A percentile compares a stretch with the other conserved stretches of the same genome.
phyloP scores from a whole-genome alignment of 1,140 invertebrate genomes.

The Catajapyx aquilonaris region DNA sequence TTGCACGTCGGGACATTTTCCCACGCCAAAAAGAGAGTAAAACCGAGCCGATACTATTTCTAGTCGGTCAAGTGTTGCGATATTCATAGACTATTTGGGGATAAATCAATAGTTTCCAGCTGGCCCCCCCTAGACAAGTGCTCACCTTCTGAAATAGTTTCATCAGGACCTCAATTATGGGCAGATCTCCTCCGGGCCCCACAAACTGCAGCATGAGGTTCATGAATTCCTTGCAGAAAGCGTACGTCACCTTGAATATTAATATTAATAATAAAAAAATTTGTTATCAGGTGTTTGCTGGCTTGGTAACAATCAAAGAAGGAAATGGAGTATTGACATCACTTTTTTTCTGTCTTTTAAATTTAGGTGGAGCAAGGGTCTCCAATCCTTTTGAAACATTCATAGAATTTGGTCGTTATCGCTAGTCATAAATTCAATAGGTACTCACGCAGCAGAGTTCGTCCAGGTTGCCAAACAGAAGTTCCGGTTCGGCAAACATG shows the following conservation, averaged over 20 bases:
- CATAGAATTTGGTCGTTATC: background rate
- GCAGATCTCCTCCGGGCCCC: constrained; percentile 19
- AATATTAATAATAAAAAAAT: too few species aligned
- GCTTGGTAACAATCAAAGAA: too few species aligned
- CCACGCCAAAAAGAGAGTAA: too few species aligned
- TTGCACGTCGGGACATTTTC: too few species aligned
- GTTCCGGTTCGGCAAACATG: constrained; percentile 43
- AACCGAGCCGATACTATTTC: too few species aligned
- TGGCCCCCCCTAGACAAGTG: background rate
- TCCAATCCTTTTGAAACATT: too few species aligned
- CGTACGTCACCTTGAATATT: constrained; percentile 38
- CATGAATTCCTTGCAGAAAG: constrained; percentile 44
- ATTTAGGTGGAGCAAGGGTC: too few species aligned
- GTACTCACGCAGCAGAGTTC: constrained; percentile 38
- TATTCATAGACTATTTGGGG: background rate
- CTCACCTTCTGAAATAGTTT: constrained; percentile 36
- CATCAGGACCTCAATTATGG: constrained; percentile 30
- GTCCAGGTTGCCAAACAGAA: constrained; percentile 46
- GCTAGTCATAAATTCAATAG: constrained; percentile 2
- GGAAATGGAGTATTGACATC: too few species aligned
- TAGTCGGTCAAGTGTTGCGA: too few species aligned
- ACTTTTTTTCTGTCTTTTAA: too few species aligned
- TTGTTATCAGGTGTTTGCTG: too few species aligned
- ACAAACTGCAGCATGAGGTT: constrained; percentile 30
- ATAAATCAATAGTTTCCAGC: too few species aligned